phyloP scores from a whole-genome alignment of 2,888 invertebrate genomes.

The Euzetes globulus region DNA sequence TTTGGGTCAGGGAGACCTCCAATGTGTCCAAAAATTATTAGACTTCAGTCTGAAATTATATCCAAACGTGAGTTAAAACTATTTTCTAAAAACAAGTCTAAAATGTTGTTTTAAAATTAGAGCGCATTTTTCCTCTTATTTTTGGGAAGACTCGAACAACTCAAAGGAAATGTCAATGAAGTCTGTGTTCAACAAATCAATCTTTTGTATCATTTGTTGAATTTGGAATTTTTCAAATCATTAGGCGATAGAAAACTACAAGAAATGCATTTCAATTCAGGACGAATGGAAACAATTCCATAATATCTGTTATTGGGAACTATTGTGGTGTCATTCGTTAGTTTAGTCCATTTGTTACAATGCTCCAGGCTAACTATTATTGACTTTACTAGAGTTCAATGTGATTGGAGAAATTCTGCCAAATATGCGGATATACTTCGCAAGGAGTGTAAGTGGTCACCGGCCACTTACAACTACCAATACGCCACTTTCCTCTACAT shows the following conservation, averaged over 20 bases:
- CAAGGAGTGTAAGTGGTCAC: conserved; percentile 80
- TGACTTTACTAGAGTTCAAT: conserved; percentile 47
- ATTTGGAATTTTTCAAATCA: background rate
- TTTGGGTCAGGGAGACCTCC: conserved; percentile 66
- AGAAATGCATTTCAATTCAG: conserved; percentile 35
- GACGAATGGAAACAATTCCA: conserved; percentile 82
- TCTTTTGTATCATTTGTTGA: background rate
- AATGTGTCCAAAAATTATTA: conserved; percentile 65
- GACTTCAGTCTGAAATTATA: conserved; percentile 55
- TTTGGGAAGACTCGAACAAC: conserved; percentile 73
- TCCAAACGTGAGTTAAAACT: conserved; percentile 53
- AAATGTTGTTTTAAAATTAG: conserved; percentile 45
- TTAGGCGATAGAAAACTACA: conserved; percentile 31
- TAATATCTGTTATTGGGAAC: conserved; percentile 87
- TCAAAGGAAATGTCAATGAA: conserved; percentile 64
- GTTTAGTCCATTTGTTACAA: conserved; percentile 38
- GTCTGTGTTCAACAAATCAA: conserved; percentile 42
- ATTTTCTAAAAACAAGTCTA: background rate
- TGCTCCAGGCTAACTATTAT: conserved; percentile 34
- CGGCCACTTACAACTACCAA: conserved; percentile 82
- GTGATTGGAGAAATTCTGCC: conserved; percentile 70
- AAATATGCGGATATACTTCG: conserved; percentile 63
- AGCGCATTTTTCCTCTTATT: conserved; percentile 90
- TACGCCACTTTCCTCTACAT: conserved; percentile 74
- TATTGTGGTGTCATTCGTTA: conserved; percentile 80